Evolutionary conservation across 2,888 invertebrate genomes (phyloP).

Genomic region (Pimpla rufipes): DNA sequence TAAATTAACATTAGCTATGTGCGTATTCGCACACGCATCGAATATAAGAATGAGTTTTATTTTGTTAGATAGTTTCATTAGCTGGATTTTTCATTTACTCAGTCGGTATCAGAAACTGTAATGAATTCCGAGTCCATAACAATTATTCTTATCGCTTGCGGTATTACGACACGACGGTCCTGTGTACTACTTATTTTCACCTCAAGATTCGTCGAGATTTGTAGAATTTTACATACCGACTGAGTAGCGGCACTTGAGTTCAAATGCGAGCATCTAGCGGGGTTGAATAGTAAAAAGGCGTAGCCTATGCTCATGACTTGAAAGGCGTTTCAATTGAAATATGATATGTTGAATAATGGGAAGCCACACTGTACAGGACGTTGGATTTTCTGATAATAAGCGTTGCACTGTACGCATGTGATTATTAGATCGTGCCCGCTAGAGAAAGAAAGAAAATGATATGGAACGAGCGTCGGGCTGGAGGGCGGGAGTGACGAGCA

Average conservation of each 20-base stretch:
- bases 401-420: slow-evolving; percentile 25
- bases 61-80: no score
- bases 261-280: not conserved
- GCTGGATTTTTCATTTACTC: no score
- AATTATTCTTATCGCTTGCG: not conserved
- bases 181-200: no score
- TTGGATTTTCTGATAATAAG: not conserved
- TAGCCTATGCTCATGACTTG: not conserved
- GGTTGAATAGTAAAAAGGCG: not conserved
- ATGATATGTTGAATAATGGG: not conserved
- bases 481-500: slow-evolving; percentile 43
- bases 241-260: no score
- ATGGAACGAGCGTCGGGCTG: slow-evolving; percentile 34
- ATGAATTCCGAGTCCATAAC: no score
- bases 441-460: slow-evolving; percentile 51
- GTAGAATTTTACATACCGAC: no score
- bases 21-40: not conserved
- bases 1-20: not conserved
- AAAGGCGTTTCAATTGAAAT: not conserved
- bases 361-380: not conserved
- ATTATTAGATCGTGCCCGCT: slow-evolving; percentile 62
- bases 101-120: no score
- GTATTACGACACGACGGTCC: not conserved
- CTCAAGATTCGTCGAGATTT: no score
- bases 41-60: no score